These are phyloP conservation scores for Caenorhabditis wallacei DNA, from an alignment of 2,888 invertebrate genomes.

Conservation along the genomic window DNA sequence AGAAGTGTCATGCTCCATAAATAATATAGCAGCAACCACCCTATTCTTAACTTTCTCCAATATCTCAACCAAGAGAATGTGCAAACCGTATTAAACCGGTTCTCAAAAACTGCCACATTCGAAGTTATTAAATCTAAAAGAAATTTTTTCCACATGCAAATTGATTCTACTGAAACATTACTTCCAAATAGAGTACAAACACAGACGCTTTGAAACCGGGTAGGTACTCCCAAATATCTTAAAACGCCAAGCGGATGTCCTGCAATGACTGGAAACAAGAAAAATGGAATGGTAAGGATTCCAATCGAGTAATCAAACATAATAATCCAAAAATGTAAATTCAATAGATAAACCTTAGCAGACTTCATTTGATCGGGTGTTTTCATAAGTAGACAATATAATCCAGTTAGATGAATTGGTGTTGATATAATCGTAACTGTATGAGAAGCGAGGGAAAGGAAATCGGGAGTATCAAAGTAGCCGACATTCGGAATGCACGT, in stretches of 20 bases:
- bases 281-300: background rate
- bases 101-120: constrained; percentile 1
- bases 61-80: background rate
- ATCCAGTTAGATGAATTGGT: constrained; percentile 11
- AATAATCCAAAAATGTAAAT: constrained; percentile 15
- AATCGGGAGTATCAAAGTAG: constrained; percentile 1
- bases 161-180: too few relatives aligned
- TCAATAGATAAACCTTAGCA: constrained; percentile 12
- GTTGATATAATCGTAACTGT: background rate
- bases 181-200: background rate
- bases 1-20: background rate
- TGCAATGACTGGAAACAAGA: background rate
- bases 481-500: background rate
- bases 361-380: constrained; percentile 28
- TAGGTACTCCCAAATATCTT: background rate
- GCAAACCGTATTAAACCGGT: background rate
- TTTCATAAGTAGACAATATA: constrained; percentile 28
- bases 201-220: background rate
- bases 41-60: background rate
- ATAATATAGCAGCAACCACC: background rate
- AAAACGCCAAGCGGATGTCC: background rate
- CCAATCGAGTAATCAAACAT: background rate
- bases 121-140: background rate
- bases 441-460: background rate
- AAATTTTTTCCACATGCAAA: too few relatives aligned